A percentile compares a stretch with the other conserved stretches of the same genome.
phyloP scores from a whole-genome alignment of 2,888 invertebrate species.

The Oscheius sp. region DNA sequence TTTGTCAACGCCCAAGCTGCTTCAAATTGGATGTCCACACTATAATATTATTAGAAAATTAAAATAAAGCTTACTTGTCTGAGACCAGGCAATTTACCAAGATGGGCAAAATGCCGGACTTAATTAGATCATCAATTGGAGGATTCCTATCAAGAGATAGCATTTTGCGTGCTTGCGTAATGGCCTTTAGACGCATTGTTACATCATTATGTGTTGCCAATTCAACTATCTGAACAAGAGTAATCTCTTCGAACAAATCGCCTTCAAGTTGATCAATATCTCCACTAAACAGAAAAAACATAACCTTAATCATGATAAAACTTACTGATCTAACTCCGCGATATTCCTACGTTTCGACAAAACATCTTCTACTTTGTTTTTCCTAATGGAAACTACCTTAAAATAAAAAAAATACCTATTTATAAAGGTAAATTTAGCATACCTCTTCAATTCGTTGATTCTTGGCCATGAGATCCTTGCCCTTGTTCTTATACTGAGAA shows the following conservation, averaged over 20 bases:
- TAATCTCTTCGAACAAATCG: conserved; percentile 40
- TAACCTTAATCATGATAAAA: background rate
- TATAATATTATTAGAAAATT: conserved; percentile 39
- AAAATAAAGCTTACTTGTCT: conserved; percentile 32
- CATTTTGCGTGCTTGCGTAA: conserved; percentile 84
- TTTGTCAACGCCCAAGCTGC: conserved; percentile 99
- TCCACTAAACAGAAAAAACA: background rate
- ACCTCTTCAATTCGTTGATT: conserved; percentile 62
- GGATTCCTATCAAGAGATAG: conserved; percentile 97
- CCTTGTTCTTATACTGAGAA: conserved; percentile 89
- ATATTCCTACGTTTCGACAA: conserved; percentile 95
- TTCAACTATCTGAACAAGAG: conserved; percentile 82
- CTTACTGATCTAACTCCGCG: conserved; percentile 72
- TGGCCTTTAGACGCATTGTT: conserved; percentile 84
- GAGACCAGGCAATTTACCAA: conserved; percentile 83
- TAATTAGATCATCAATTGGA: conserved; percentile 93
- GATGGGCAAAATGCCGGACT: conserved; percentile 91
- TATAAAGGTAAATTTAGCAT: no score
- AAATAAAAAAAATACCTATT: no score
- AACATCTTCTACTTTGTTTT: conserved; percentile 97
- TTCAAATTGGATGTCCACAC: conserved; percentile 81
- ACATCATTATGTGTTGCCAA: conserved; percentile 84
- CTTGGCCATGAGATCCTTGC: conserved; percentile 91
- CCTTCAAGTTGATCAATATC: conserved; percentile 39
- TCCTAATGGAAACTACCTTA: conserved; percentile 79